Evolutionary conservation across 2,113 vertebrate genomes (phyloP), one percentile per base, ranked within the genome.

Genomic region (Caranx melampygus): DNA sequence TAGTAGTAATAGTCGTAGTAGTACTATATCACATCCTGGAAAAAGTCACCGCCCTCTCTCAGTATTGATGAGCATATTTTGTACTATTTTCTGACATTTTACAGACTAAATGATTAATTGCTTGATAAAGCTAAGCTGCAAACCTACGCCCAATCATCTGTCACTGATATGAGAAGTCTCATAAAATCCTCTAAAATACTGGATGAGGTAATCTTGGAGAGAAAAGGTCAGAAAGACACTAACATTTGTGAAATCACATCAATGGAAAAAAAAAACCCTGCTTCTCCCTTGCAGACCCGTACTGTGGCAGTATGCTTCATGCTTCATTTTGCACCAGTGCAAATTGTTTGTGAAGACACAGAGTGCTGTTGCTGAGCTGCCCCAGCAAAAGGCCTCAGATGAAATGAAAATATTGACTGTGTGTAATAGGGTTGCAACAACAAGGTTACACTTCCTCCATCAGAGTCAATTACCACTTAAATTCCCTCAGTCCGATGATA

Each of bases 341-440:
- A 88, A 88, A 89, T 83, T 75, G 78, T 76, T 83, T 81, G 52
- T 73, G 63, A 79, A 75, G 74, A 77, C 57, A 59, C 35, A 5
- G 26, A 86, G 71, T 79, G 62, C 31, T 47, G 14, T 78, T 87
- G 67, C 3, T 57, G 60, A 82, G 72, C 74, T 14, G 66, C 75
- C 79, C 59, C 18, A 10, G 60, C 31, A 40, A 84, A 78, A 35
- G 33, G 75, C 69, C 64, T 79, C 72, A 52, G 71, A 82, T 79
- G 73, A 80, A 89, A 87, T 86, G 66, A 81, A 85, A 86, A 84
- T 87, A 88, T 90, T 89, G 87, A 90, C 84, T 87, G 66, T 75
- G 71, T 78, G 69, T 79, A 88, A 86, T 74, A 66, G 79, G 58
- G 69, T 44, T 75, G 64, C 47, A 75, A 78, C 66, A 83, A 82